These are phyloP conservation scores for Talpa occidentalis DNA, from an alignment of 2,113 vertebrate species.

Conservation along the genomic window DNA sequence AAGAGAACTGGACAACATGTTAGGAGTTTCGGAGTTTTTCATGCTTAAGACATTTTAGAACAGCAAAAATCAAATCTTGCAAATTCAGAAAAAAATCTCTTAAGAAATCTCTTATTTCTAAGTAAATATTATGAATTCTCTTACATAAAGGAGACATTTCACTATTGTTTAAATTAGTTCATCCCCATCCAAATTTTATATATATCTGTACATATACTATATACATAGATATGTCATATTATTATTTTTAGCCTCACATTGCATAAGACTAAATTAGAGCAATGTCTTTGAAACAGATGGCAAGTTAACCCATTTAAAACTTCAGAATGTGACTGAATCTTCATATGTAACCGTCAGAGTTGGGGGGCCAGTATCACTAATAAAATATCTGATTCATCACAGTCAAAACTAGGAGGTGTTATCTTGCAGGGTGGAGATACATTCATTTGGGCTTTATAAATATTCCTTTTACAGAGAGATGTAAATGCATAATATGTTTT, in stretches of 20 bases:
- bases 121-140: conserved; percentile 62
- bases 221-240: conserved; percentile 59
- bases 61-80: conserved; percentile 51
- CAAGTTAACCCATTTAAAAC: conserved; percentile 82
- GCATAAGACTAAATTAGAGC: conserved; percentile 83
- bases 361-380: background rate
- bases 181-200: background rate
- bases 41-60: conserved; percentile 57
- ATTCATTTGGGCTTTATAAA: background rate
- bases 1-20: conserved; percentile 42
- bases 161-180: conserved; percentile 54
- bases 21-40: conserved; percentile 47
- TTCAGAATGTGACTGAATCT: conserved; percentile 37
- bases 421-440: background rate
- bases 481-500: background rate
- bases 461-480: conserved; percentile 1
- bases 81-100: conserved; percentile 6
- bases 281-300: conserved; percentile 84
- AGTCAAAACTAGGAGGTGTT: background rate
- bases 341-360: background rate
- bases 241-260: conserved; percentile 80
- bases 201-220: background rate
- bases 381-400: background rate
- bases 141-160: conserved; percentile 70
- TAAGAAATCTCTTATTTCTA: conserved; percentile 42